A percentile compares a stretch with the other conserved stretches of the same genome.
Evolutionary conservation across 2,797 vertebrate genomes (phyloP).

Genomic region (Sebastes cheni): DNA sequence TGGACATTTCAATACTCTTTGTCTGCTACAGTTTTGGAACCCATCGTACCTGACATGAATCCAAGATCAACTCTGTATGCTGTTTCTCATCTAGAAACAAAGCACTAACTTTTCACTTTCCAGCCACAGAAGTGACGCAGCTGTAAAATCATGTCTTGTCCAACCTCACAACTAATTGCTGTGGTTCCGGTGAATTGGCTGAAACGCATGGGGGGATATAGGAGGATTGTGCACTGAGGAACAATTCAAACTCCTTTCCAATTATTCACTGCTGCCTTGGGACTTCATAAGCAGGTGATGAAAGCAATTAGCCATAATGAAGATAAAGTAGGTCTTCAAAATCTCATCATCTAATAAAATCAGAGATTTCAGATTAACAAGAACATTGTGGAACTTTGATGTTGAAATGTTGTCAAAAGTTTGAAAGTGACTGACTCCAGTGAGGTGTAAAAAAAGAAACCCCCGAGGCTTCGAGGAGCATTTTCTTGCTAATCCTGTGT

Average conservation of each 20-base stretch:
- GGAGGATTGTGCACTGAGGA: neutral
- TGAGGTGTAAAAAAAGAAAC: neutral
- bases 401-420: constrained; percentile 1
- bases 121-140: neutral
- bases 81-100: too few relatives aligned
- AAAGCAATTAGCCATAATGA: constrained; percentile 1
- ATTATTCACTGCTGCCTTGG: neutral
- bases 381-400: neutral
- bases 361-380: neutral
- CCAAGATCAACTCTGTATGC: neutral
- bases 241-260: neutral
- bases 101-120: neutral
- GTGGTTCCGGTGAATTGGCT: neutral
- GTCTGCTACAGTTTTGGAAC: neutral
- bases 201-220: neutral
- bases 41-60: neutral
- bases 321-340: constrained; percentile 3
- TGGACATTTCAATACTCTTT: neutral
- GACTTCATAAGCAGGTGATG: constrained; percentile 11
- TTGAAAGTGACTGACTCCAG: neutral
- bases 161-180: neutral
- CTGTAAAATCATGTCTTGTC: neutral
- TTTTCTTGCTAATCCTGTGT: constrained; percentile 36
- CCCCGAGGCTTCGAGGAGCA: neutral
- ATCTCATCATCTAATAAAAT: constrained; percentile 1